Evolutionary conservation across 2,797 vertebrate genomes (phyloP), one percentile per base, ranked within the genome.

Genomic region (Orientallactaga sibirica): DNA sequence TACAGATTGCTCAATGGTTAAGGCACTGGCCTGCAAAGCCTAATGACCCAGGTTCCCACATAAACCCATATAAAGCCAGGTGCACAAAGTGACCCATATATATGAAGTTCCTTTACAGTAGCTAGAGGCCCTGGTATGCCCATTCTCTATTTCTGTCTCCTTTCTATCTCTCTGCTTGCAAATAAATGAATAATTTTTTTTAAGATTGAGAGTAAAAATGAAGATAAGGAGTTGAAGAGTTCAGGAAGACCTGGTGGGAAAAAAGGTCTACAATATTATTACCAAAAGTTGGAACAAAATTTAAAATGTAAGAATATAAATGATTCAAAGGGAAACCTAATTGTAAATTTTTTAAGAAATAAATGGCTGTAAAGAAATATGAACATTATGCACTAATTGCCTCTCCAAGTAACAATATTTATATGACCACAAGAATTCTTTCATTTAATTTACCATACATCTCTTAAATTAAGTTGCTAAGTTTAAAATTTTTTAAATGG

Each of bases 271-370:
- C 20, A 25, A 1, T 71, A 20, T 2, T 29, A n/a, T 70, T 70
- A n/a, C 12, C 12, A n/a, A 7, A 41, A 79, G 37, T 86, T 43
- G 58, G 20, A 89, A 62, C 33, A 92, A 64, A 90, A 87, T 33
- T 25, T 64, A 83, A 86, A 64, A 79, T 75, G 20, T 67, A 76
- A 70, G 62, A 83, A 92, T 37, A 81, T 41, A 84, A 90, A 62
- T 67, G 37, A 81, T 74, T 1, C 27, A 85, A n/a, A 2, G 4
- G 1, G 14, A 19, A 43, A 77, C 41, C 1, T 27, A 83, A 4
- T 48, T 24, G 85, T 22, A 88, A 91, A 55, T 29, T 37, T 33
- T 71, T 18, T 16, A 61, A 48, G 76, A 89, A 75, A 19, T 14
- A 64, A 84, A 66, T 1, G 79, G 37, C 11, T 18, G 6, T 66